phyloP scores from a whole-genome alignment of 2,888 invertebrate genomes.

The Xestia xanthographa region DNA sequence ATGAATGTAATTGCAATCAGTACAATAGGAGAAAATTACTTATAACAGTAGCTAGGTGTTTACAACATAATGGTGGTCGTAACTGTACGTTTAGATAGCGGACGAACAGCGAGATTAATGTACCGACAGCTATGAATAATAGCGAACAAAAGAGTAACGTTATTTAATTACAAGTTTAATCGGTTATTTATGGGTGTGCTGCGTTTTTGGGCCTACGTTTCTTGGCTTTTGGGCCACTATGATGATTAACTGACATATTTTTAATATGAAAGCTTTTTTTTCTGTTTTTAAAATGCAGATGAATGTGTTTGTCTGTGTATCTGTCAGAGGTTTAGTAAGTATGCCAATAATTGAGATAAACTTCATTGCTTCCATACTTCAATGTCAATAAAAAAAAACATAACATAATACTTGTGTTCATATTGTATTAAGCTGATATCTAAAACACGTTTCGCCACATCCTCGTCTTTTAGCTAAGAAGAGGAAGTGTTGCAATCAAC shows the following conservation, averaged over 20 bases:
- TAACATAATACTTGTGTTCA: too few relatives aligned
- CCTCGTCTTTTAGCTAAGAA: background rate
- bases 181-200: background rate
- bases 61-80: background rate
- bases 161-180: constrained; percentile 4
- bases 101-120: constrained; percentile 25
- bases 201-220: background rate
- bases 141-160: constrained; percentile 4
- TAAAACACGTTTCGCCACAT: background rate
- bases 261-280: background rate
- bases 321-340: background rate
- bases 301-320: background rate
- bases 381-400: background rate
- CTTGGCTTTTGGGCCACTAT: too few relatives aligned
- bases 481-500: background rate
- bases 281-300: background rate
- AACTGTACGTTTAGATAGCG: background rate
- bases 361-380: background rate
- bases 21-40: background rate
- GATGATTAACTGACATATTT: background rate
- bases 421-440: background rate
- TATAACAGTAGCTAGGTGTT: background rate
- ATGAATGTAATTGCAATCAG: background rate
- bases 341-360: background rate
- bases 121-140: background rate